Evolutionary conservation across 2,797 vertebrate genomes (phyloP), one percentile per base, ranked within the genome.

Genomic region (Tympanoctomys barrerae): DNA sequence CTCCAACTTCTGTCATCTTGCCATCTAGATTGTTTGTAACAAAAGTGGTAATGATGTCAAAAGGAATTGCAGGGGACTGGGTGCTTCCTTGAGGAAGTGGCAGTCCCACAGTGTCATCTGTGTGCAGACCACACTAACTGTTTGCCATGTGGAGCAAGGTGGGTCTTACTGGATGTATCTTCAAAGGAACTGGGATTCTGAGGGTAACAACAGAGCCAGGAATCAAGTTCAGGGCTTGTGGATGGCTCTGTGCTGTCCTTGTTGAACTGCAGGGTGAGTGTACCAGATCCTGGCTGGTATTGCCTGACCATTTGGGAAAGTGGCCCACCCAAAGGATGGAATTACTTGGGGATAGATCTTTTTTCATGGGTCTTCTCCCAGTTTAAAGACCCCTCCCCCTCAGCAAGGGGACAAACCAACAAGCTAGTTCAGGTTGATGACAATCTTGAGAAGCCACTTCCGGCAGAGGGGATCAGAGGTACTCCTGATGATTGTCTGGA

Each of bases 381-480:
- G 36, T 11, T 46, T n/a, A 71, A 84, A 19, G 57, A 82, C 31
- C 16, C 5, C 59, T 22, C 18, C 18, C 42, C 19, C 14, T 36
- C 73, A 77, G 13, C 24, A 22, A 9, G n/a, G 49, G 80, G 49
- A 64, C 9, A 92, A 87, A 84, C 39, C 21, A 78, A 28, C 0
- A 16, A 21, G 81, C 28, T 66, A 87, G 91, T 94, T 87, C 59
- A 94, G 49, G 7, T 59, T 82, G 68, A 81, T 7, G 31, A 33
- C 5, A 24, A 33, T 73, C 57, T 91, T 85, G 33, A 89, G 57
- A 75, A 70, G 68, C 83, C 86, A 89, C 54, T 57, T 96, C 91
- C 66, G 89, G 61, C 52, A 92, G 57, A 92, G 42, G 13, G 49
- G 52, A 33, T 79, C 61, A 31, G 4, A 59, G 64, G 87, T 26